phyloP scores from a whole-genome alignment of 2,797 vertebrate species.

The Cyprinella venusta region DNA sequence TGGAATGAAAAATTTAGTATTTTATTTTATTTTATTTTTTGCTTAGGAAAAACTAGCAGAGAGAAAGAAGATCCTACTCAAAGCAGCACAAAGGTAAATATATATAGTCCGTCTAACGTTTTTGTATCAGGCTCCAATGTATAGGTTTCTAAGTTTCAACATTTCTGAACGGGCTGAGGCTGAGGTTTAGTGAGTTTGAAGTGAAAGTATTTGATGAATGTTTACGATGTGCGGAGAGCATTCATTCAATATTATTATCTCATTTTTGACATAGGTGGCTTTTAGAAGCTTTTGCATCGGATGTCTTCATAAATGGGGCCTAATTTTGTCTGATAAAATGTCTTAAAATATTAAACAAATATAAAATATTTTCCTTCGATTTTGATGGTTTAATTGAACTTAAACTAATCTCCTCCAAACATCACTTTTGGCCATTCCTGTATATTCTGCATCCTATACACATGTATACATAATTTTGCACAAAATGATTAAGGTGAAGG shows the following conservation, averaged over 20 bases:
- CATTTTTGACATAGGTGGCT: too few relatives aligned
- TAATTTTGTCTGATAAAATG: neutral
- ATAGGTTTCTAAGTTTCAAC: too few relatives aligned
- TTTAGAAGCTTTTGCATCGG: too few relatives aligned
- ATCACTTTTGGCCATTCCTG: neutral
- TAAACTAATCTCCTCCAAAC: neutral
- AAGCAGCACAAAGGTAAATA: constrained; percentile 81
- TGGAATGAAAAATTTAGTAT: neutral
- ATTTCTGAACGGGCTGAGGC: too few relatives aligned
- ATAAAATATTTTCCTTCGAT: neutral
- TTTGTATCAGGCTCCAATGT: too few relatives aligned
- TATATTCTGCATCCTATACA: neutral
- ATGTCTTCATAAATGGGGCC: too few relatives aligned
- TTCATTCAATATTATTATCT: too few relatives aligned
- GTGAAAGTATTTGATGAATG: too few relatives aligned
- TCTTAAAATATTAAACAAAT: neutral
- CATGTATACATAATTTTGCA: neutral
- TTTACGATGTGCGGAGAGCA: too few relatives aligned
- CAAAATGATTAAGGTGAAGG: neutral
- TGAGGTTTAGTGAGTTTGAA: too few relatives aligned
- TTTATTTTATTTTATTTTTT: constrained; percentile 2
- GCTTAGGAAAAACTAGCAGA: constrained; percentile 77
- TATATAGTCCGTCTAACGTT: too few relatives aligned
- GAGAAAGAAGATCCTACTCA: constrained; percentile 80
- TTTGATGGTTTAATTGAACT: neutral